Base-by-base conservation (phyloP, 2,797 vertebrate genomes). In the Alosa sapidissima region DNA sequence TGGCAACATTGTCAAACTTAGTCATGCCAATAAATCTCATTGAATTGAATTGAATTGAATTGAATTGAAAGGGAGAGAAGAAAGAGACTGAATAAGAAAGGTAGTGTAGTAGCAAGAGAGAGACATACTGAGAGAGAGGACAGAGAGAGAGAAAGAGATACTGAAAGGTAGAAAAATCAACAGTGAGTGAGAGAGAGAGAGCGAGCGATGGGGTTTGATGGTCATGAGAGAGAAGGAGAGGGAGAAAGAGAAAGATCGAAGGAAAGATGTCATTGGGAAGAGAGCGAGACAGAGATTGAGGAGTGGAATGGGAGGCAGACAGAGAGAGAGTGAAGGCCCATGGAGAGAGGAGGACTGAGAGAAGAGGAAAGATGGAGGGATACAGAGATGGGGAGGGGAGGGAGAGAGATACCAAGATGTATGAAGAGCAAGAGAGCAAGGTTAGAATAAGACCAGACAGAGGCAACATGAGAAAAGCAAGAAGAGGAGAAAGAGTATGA, bases 21-120 rank as follows among this genome's bases (percentile, higher is more conserved):
- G 41, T 41, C 41, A 41, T 41, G 41, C 41, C 41, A 41, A 41
- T 41, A 41, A 41, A 41, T 41, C 41, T 41, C 41, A 2, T 2
- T 41, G 41, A 41, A 41, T 41, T 84, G 81, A 51, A 82, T 28
- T 28, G 81, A 51, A 82, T 28, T 28, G 28, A 28, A 28, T 28
- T 28, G 28, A 28, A 28, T 28, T 28, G 28, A 28, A 28, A 28
- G 28, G 28, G 28, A 82, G 65, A 81, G 65, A n/a, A 16, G 21
- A 55, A 55, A 55, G 54, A 55, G 54, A 21, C 3, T 55, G 13
- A 82, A 65, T 84, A 75, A 81, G 81, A 24, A 78, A 85, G 82
- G 82, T 81, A 81, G 21, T 78, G n/a, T 82, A 65, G 60, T 58
- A 84, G 54, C 81, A 82, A 86, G 54, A 83, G 68, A 85, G 49